A percentile compares a stretch with the other conserved stretches of the same genome.
Conservation (phyloP, 2,888 invertebrate genomes). For the Sabatieria punctata region DNA sequence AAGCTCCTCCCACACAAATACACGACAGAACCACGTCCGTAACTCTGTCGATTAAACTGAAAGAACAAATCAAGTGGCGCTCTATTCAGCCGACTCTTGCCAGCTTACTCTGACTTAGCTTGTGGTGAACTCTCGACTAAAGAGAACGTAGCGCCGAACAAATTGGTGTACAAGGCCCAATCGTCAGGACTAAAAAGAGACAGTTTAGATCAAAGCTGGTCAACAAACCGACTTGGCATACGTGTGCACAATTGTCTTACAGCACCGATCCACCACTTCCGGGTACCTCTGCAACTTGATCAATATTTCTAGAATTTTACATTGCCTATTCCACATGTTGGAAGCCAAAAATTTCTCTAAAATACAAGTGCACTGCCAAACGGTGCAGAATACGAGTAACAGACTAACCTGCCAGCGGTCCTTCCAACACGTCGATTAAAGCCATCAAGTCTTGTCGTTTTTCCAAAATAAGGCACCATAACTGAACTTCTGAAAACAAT, state of each 20-base stretch:
- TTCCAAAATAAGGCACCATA: slow-evolving; percentile 72
- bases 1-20: neutral
- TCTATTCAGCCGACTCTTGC: neutral
- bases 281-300: too few relatives aligned
- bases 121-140: neutral
- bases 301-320: too few relatives aligned
- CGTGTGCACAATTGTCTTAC: too few relatives aligned
- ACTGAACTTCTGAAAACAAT: slow-evolving; percentile 50
- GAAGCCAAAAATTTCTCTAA: too few relatives aligned
- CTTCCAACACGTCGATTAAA: slow-evolving; percentile 59
- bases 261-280: too few relatives aligned
- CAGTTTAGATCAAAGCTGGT: too few relatives aligned
- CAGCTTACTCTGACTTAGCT: neutral
- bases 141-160: slow-evolving; percentile 7
- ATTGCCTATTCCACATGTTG: too few relatives aligned
- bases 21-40: neutral
- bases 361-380: too few relatives aligned
- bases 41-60: neutral
- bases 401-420: slow-evolving; percentile 50
- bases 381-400: neutral
- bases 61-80: neutral
- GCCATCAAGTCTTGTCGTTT: slow-evolving; percentile 55
- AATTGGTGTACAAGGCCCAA: slow-evolving; percentile 13
- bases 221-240: too few relatives aligned
- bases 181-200: slow-evolving; percentile 12